A percentile compares a stretch with the other conserved stretches of the same genome.
Evolutionary conservation across 2,113 vertebrate genomes (phyloP).

Genomic region (Nerophis ophidion): DNA sequence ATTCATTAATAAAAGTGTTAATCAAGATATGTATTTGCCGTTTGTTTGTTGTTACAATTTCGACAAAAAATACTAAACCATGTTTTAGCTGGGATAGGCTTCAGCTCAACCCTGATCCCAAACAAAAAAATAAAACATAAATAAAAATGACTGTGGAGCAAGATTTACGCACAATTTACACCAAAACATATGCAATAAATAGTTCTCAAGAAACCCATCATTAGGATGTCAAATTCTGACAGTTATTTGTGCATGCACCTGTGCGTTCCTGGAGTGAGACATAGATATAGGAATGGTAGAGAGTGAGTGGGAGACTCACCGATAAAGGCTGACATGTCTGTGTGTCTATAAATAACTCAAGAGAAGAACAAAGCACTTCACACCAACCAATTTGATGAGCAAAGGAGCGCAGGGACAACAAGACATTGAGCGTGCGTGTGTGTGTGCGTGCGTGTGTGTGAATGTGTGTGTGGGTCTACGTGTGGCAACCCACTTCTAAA

Average conservation of each 20-base stretch:
- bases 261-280: conserved; percentile 18
- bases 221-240: conserved; percentile 28
- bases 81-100: too few species aligned
- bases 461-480: conserved; percentile 4
- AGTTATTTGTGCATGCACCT: neutral
- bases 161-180: too few species aligned
- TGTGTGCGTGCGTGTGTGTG: conserved; percentile 16
- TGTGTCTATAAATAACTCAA: conserved; percentile 68
- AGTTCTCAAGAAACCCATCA: conserved; percentile 12
- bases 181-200: neutral
- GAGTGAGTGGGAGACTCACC: conserved; percentile 30
- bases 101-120: too few species aligned
- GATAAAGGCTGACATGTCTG: conserved; percentile 58
- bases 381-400: conserved; percentile 57
- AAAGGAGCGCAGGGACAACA: conserved; percentile 45
- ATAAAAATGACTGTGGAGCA: too few species aligned
- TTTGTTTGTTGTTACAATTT: too few species aligned
- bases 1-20: too few species aligned
- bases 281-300: conserved; percentile 16
- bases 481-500: neutral
- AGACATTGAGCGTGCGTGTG: conserved; percentile 13
- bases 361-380: conserved; percentile 68
- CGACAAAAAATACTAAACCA: too few species aligned
- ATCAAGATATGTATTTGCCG: too few species aligned
- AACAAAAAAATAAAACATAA: too few species aligned